These are phyloP conservation scores for Cecropterus lyciades DNA, from an alignment of 1,140 invertebrate genomes.

Conservation along the genomic window DNA sequence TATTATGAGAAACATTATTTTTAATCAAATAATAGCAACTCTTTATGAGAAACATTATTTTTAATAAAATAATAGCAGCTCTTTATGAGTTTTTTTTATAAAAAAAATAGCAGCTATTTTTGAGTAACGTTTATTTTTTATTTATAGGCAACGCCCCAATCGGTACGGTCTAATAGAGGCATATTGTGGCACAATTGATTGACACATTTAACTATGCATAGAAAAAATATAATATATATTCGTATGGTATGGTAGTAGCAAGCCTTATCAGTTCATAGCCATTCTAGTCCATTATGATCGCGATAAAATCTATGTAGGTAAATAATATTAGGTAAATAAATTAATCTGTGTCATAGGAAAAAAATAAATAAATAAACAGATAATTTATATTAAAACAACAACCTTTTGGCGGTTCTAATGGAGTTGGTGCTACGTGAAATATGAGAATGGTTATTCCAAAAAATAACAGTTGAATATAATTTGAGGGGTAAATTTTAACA, in stretches of 20 bases:
- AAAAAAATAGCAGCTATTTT: too few species aligned
- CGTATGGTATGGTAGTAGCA: slow-evolving; percentile 31
- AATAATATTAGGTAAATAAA: slow-evolving; percentile 60
- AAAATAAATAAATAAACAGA: slow-evolving; percentile 53
- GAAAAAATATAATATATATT: slow-evolving; percentile 19
- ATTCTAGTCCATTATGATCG: slow-evolving; percentile 39
- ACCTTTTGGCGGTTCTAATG: slow-evolving; percentile 36
- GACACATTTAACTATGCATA: slow-evolving; percentile 13
- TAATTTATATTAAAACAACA: slow-evolving; percentile 36
- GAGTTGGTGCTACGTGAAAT: not conserved
- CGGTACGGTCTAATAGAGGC: slow-evolving; percentile 7
- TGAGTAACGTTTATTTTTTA: not conserved
- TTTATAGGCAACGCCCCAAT: slow-evolving; percentile 10
- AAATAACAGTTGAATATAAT: too few species aligned
- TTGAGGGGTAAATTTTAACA: too few species aligned
- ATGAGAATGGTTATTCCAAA: not conserved
- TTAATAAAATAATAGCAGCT: too few species aligned
- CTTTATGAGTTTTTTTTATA: too few species aligned
- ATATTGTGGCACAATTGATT: slow-evolving; percentile 23
- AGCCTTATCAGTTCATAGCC: slow-evolving; percentile 61
- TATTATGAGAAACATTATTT: too few species aligned
- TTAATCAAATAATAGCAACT: too few species aligned
- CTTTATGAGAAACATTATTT: too few species aligned
- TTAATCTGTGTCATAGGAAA: slow-evolving; percentile 57
- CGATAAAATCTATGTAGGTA: slow-evolving; percentile 44